Base-by-base conservation (phyloP, 1,140 invertebrate species). In the Lutraria rhynchaena region DNA sequence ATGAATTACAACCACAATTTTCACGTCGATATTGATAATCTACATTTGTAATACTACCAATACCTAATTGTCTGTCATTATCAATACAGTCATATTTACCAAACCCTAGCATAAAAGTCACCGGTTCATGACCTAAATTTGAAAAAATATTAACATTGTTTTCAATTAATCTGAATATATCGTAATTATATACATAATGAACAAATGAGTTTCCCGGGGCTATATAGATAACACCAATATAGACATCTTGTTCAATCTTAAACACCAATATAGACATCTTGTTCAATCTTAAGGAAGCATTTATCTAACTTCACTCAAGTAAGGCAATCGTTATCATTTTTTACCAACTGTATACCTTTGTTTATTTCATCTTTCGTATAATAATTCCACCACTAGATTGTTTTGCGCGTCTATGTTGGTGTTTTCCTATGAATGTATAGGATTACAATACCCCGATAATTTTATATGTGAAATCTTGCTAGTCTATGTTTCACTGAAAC, bases 261-360 rank as follows among this genome's bases (percentile, higher is more conserved):
- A 76, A 76, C n/a, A n/a, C n/a, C n/a, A n/a, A n/a, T n/a, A n/a
- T n/a, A n/a, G n/a, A n/a, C n/a, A n/a, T n/a, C n/a, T n/a, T n/a
- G n/a, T n/a, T n/a, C n/a, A n/a, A n/a, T n/a, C n/a, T n/a, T n/a
- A n/a, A n/a, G n/a, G 31, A 46, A 76, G 17, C 49, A 15, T 31
- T 61, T 61, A 63, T 76, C 58, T 24, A 76, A 57, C 27, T 76
- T 76, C 5, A 76, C 7, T 58, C 73, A 76, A 35, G 49, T 29
- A 29, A 76, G 11, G 31, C 33, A 46, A 63, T 76, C 73, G 9
- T 17, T 35, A 29, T 60, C 22, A 19, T 76, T 76, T 76, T 61
- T 61, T 31, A 61, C 41, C 4, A 61, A n/a, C 31, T 60, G 41
- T 17, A 61, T 44, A 33, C 73, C 73, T 76, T 76, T 76, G 22